phyloP scores from a whole-genome alignment of 30 jellyfish, hydroid and myxozoan species.

The Sanderia malayensis region DNA sequence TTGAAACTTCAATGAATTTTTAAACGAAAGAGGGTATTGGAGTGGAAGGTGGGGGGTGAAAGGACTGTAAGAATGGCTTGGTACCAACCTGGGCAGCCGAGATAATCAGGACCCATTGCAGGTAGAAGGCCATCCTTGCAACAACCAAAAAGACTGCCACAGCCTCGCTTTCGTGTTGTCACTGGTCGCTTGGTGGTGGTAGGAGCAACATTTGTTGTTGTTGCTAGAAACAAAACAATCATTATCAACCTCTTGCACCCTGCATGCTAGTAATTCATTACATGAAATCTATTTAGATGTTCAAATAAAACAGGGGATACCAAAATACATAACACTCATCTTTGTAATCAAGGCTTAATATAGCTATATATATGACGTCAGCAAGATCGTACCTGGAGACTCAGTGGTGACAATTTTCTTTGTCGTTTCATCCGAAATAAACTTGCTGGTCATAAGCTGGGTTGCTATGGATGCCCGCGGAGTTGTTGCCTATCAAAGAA shows the following conservation, averaged over 20 bases:
- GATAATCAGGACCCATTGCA: slow-evolving; percentile 63
- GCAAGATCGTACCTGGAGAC: too few species aligned
- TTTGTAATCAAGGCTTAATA: too few species aligned
- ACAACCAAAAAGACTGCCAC: slow-evolving; percentile 88
- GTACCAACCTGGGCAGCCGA: slow-evolving; percentile 97
- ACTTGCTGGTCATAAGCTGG: neutral
- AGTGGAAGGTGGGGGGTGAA: neutral
- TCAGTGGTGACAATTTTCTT: neutral
- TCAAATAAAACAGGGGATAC: too few species aligned
- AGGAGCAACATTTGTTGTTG: neutral
- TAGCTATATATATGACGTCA: too few species aligned
- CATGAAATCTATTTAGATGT: too few species aligned
- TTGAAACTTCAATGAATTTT: too few species aligned
- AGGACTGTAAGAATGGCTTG: too few species aligned
- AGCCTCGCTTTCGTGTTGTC: slow-evolving; percentile 10
- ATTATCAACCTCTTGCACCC: slow-evolving; percentile 8
- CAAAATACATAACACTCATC: too few species aligned
- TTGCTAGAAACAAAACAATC: too few species aligned
- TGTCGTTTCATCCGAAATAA: neutral
- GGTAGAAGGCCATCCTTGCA: slow-evolving; percentile 78
- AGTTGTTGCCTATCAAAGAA: too few species aligned
- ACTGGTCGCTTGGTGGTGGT: neutral
- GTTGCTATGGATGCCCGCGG: too few species aligned
- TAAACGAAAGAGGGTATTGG: neutral
- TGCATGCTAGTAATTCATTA: too few species aligned